A percentile compares a stretch with the other conserved stretches of the same genome.
phyloP scores from a whole-genome alignment of 2,113 vertebrate genomes.

The Himantopus leucocephalus region DNA sequence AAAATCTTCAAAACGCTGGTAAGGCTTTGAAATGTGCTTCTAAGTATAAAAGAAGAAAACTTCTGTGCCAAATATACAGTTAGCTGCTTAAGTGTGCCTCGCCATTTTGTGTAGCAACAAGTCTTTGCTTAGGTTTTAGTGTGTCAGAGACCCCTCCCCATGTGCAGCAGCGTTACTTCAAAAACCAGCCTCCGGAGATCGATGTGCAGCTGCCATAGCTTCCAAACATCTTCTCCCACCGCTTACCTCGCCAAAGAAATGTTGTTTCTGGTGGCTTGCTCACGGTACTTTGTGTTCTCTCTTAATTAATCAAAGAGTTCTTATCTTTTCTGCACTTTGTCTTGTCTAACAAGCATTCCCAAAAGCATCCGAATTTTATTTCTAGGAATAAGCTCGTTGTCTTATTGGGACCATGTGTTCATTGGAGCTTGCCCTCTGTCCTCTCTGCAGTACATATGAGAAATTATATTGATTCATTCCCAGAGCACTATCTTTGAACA shows the following conservation, averaged over 20 bases:
- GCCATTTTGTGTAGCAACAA: neutral
- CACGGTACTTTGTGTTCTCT: neutral
- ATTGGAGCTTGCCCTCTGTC: neutral
- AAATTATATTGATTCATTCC: neutral
- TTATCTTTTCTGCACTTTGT: neutral
- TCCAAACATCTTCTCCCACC: neutral
- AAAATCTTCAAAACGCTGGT: neutral
- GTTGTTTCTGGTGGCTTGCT: neutral
- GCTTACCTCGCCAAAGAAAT: neutral
- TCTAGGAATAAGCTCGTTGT: slow-evolving; percentile 1
- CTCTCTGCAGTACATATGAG: neutral
- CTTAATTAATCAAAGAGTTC: neutral
- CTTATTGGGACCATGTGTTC: slow-evolving; percentile 1
- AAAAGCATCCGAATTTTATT: neutral
- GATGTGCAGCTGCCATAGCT: neutral
- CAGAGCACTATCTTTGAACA: neutral
- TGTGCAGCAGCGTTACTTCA: neutral
- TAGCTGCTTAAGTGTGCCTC: neutral
- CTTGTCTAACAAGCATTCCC: neutral
- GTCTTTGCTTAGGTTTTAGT: neutral
- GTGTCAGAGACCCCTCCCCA: neutral
- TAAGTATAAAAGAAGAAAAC: neutral
- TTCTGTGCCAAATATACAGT: neutral
- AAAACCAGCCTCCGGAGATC: neutral
- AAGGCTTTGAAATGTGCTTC: neutral